These are phyloP conservation scores for Thera obeliscata DNA, from an alignment of 2,888 invertebrate species.

Conservation along the genomic window DNA sequence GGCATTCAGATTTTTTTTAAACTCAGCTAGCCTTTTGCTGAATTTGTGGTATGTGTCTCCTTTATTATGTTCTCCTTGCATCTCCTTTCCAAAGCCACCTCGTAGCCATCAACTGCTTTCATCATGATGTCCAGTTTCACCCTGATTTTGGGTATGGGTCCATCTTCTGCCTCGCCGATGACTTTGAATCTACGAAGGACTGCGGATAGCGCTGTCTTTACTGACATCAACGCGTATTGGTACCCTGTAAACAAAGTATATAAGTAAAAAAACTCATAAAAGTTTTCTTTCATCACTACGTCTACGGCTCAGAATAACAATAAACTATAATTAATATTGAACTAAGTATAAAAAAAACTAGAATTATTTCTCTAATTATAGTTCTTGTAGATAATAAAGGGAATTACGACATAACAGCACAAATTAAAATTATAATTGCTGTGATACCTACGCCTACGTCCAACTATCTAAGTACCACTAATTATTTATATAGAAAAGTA, in stretches of 20 bases:
- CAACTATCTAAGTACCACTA: no score
- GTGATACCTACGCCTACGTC: no score
- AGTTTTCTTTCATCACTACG: no score
- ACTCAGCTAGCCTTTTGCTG: background rate
- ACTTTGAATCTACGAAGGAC: conserved; percentile 61
- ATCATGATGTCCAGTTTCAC: conserved; percentile 75
- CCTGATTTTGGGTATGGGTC: conserved; percentile 61
- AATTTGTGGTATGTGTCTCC: conserved; percentile 15
- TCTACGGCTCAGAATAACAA: no score
- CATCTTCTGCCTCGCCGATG: conserved; percentile 55
- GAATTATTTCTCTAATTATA: no score
- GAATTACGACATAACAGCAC: no score
- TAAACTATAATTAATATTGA: no score
- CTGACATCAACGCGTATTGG: conserved; percentile 75
- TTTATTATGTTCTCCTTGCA: background rate
- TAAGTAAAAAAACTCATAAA: no score
- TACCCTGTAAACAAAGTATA: conserved; percentile 57
- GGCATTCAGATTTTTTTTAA: background rate
- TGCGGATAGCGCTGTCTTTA: conserved; percentile 64
- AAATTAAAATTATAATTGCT: no score
- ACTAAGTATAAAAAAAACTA: no score
- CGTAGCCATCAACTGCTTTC: conserved; percentile 71
- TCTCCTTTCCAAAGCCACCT: conserved; percentile 60
- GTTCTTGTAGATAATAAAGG: no score
- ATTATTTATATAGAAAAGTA: no score